Base-by-base conservation (phyloP, 2,888 invertebrate genomes). In the Danaus chrysippus region DNA sequence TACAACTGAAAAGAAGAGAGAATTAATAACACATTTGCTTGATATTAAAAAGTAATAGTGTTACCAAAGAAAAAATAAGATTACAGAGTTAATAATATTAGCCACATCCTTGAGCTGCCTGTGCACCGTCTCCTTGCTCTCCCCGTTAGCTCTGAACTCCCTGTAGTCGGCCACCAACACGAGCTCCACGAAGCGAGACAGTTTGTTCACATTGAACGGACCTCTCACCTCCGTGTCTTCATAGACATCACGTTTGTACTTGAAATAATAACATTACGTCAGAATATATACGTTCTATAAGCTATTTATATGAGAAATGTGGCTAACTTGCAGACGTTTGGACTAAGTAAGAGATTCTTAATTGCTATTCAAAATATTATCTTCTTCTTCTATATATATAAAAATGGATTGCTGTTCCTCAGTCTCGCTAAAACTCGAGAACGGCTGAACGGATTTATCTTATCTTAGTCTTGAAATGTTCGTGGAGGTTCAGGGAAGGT, bases 11-110 rank as follows among this genome's bases (percentile, higher is more conserved):
- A 82, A 65, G 53, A 23, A 12, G 65, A 56, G 23, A 23, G 1
- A 23, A 23, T 23, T 23, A 23, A 23, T 23, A 23, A 23, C 1
- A 23, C 23, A 43, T 43, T 43, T 43, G 13, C 13, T 13, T 44
- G 1, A 11, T 13, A 12, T 11, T 8, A 15, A 49, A 15, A 6
- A 49, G 2, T 15, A 15, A 10, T 6, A 49, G 13, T 15, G 12
- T 8, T 15, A 1, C 5, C 10, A n/a, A 46, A 46, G 46, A n/a
- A 46, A 13, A 8, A 3, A 10, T 0, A 44, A 11, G n/a, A n/a
- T 93, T 89, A 99, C 98, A 73, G 97, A 96, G 89, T 98, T 99
- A 72, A 99, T 97, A 76, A 98, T 97, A 82, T 98, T 98, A 59
- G 97, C 97, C 70, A 99, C 96, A 78, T 97, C 96, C 86, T 98